phyloP scores from a whole-genome alignment of 1,140 invertebrate species.

The Lanistes nyassanus region DNA sequence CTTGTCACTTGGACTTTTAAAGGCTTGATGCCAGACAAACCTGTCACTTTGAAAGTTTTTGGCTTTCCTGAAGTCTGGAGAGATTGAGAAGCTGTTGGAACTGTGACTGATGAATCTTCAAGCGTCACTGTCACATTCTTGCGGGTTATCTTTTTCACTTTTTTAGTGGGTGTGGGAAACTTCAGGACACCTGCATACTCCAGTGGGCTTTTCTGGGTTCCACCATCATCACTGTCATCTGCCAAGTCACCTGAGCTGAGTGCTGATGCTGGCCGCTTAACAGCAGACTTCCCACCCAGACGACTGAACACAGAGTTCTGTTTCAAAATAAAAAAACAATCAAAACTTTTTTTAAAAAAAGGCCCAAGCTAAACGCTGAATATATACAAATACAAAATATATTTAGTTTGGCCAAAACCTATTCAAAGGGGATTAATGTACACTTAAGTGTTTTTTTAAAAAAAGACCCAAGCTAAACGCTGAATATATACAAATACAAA shows the following conservation, averaged over 20 bases:
- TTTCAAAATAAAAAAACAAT: no score
- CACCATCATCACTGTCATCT: constrained; percentile 34
- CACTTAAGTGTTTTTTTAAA: no score
- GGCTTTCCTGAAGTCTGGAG: no score
- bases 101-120: constrained; percentile 7
- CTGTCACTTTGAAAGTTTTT: constrained; percentile 14
- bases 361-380: no score
- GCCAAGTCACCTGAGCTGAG: constrained; percentile 37
- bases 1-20: constrained; percentile 20
- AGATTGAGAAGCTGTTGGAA: neutral
- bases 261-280: constrained; percentile 58
- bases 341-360: no score
- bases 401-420: no score
- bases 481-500: no score
- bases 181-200: constrained; percentile 54
- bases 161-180: constrained; percentile 37
- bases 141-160: constrained; percentile 29
- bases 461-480: no score
- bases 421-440: no score
- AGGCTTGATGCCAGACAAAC: constrained; percentile 10
- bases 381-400: no score
- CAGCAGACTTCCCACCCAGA: constrained; percentile 51
- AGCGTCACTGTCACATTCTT: constrained; percentile 25
- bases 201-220: constrained; percentile 19
- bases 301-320: constrained; percentile 53